Conservation (phyloP, 2,888 invertebrate species). For the Saturnia pavonia region DNA sequence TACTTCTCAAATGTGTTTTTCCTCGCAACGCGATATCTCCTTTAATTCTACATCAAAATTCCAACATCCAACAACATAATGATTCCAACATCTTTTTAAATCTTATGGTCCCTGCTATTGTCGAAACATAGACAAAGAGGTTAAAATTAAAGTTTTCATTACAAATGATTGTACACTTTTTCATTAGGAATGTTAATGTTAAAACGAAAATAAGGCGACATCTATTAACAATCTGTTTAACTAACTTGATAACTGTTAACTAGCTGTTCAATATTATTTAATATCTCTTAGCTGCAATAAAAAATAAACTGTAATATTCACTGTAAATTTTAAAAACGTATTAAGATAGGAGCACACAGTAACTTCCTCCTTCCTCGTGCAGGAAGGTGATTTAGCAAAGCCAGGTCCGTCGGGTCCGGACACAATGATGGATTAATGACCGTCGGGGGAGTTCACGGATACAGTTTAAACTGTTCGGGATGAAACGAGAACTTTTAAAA, state of each 20-base stretch:
- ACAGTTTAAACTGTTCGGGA: conserved; percentile 51
- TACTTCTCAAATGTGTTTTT: too few species aligned
- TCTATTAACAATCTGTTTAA: too few species aligned
- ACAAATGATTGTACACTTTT: too few species aligned
- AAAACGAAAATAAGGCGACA: too few species aligned
- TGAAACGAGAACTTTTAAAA: conserved; percentile 50
- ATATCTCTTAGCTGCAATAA: not conserved
- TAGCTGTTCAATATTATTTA: not conserved
- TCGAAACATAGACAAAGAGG: too few species aligned
- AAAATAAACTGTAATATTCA: not conserved
- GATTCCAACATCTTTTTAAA: too few species aligned
- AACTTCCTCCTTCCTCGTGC: conserved; percentile 18
- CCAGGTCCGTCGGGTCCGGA: conserved; percentile 39
- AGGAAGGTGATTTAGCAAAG: conserved; percentile 29
- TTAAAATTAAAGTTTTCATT: too few species aligned
- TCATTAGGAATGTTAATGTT: too few species aligned
- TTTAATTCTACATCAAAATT: too few species aligned
- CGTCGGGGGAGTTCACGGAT: conserved; percentile 37
- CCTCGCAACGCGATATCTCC: too few species aligned
- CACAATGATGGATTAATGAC: conserved; percentile 68
- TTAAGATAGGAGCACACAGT: conserved; percentile 29
- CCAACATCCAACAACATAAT: too few species aligned
- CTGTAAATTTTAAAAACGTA: conserved; percentile 27
- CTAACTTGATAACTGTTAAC: not conserved
- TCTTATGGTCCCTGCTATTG: too few species aligned